These are phyloP conservation scores for Prenolepis imparis DNA, from an alignment of 2,888 invertebrate species.

Conservation along the genomic window DNA sequence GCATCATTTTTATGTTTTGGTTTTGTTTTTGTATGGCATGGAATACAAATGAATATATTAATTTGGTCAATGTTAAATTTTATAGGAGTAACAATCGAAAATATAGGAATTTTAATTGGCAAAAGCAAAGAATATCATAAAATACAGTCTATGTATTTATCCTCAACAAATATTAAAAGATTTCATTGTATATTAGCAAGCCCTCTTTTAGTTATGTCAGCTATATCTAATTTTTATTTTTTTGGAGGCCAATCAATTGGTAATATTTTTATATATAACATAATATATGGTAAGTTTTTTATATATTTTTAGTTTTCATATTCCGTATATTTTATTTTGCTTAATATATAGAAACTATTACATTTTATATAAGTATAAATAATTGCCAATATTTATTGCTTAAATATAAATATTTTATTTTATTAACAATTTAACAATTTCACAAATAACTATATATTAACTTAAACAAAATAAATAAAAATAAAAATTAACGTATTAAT, in stretches of 20 bases:
- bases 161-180: slow-evolving; percentile 87
- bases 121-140: slow-evolving; percentile 86
- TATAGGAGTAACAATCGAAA: slow-evolving; percentile 92
- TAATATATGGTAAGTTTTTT: slow-evolving; percentile 87
- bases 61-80: slow-evolving; percentile 96
- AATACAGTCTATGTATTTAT: slow-evolving; percentile 85
- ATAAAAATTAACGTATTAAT: neutral
- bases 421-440: neutral
- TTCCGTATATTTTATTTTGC: slow-evolving; percentile 22
- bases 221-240: slow-evolving; percentile 95
- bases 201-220: slow-evolving; percentile 93
- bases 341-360: slow-evolving; percentile 2
- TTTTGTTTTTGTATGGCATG: slow-evolving; percentile 97
- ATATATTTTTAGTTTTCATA: slow-evolving; percentile 51
- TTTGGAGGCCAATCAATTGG: slow-evolving; percentile 93
- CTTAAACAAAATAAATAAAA: neutral
- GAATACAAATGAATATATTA: slow-evolving; percentile 91
- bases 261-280: slow-evolving; percentile 89
- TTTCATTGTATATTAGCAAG: slow-evolving; percentile 90
- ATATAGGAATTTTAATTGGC: slow-evolving; percentile 87
- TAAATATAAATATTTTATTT: neutral
- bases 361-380: slow-evolving; percentile 63
- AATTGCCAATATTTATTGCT: slow-evolving; percentile 72
- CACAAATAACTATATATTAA: neutral
- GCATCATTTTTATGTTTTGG: slow-evolving; percentile 93